Evolutionary conservation across 1,140 invertebrate species (phyloP), one percentile per base, ranked within the genome.

Genomic region (Calycopis cecrops): DNA sequence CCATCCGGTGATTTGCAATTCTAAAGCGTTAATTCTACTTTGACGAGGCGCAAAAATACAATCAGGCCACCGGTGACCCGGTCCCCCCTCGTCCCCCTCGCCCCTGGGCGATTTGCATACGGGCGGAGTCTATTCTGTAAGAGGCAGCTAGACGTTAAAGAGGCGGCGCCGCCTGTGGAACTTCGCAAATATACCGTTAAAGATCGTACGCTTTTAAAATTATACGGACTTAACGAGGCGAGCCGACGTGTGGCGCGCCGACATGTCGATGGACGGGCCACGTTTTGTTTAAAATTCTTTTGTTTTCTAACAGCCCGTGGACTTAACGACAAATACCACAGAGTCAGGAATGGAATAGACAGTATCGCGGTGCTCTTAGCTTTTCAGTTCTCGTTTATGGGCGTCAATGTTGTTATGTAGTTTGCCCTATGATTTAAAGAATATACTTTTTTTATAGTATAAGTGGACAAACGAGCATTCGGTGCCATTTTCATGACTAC

Each of bases 21-120:
- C 78, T 73, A 77, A 79, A 60, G 68, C 76, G 76, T 75, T 85
- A 85, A 85, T 85, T 85, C 83, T 69, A 75, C 79, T 85, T 83
- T 83, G 82, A 85, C 73, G 78, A 75, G 71, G 75, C 73, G 69
- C 68, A 79, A 84, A 84, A 84, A 81, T 28, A 28, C 21, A 28
- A 28, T 79, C 67, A 64, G 68, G 65, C 63, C 66, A 67, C 66
- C 66, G 75, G 72, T 76, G 73, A 78, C 68, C 77, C 62, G 60
- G 48, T 66, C 61, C 62, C 59, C 53, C 56, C 62, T 44, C 51
- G 34, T 14, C 35, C 49, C 2, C 21, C 59, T 59, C 42, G 67
- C 78, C 61, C 37, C 60, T 60, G 70, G n/a, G 78, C 73, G 52
- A 85, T 85, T 82, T 79, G 69, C 79, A 85, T 82, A 76, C 72